Evolutionary conservation across 2,797 vertebrate genomes (phyloP).

Genomic region (Yasuhikotakia modesta): DNA sequence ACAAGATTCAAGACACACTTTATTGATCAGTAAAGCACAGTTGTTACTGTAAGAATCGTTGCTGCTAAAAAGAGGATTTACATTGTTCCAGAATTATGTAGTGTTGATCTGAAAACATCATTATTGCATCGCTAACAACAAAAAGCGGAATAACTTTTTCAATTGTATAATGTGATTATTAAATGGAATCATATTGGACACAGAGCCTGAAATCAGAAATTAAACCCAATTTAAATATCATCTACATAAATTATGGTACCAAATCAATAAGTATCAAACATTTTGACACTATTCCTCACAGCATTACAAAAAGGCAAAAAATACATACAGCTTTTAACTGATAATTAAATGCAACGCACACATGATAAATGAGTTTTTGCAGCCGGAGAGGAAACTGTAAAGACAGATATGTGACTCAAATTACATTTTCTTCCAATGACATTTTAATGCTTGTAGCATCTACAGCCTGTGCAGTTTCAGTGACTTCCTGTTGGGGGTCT

Average conservation of each 20-base stretch:
- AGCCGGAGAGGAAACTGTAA: not conserved
- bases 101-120: not conserved
- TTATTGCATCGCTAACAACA: not conserved
- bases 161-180: not conserved
- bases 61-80: not conserved
- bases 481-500: conserved; percentile 33
- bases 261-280: not conserved
- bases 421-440: conserved; percentile 42
- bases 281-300: not conserved
- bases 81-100: not conserved
- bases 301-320: not conserved
- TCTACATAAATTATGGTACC: not conserved
- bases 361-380: not conserved
- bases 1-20: conserved; percentile 1
- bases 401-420: not conserved
- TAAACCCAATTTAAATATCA: not conserved
- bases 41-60: not conserved
- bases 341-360: not conserved
- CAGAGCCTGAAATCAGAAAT: not conserved
- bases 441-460: conserved; percentile 48
- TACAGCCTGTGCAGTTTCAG: conserved; percentile 43
- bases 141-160: not conserved
- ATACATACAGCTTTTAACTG: conserved; percentile 1
- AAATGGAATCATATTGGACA: not conserved
- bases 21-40: conserved; percentile 1